Conservation (phyloP, 2,113 vertebrate species). For the Prionailurus bengalensis region DNA sequence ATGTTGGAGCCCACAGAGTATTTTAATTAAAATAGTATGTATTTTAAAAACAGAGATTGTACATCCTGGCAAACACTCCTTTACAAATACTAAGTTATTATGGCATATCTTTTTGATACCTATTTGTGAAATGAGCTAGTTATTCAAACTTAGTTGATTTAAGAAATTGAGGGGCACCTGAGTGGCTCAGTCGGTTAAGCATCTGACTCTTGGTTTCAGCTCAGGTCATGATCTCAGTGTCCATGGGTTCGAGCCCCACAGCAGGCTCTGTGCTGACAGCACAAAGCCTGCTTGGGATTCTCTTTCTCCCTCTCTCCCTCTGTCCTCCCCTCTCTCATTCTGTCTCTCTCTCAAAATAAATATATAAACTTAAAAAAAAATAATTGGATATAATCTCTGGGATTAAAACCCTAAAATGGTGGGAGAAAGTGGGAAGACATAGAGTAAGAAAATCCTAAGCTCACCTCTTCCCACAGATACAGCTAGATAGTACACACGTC, state of each 20-base stretch:
- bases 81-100: neutral
- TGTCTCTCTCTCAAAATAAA: too few species aligned
- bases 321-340: too few species aligned
- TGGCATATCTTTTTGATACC: neutral
- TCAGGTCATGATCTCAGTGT: too few species aligned
- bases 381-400: neutral
- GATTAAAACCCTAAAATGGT: constrained; percentile 15
- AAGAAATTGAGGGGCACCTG: neutral
- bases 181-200: too few species aligned
- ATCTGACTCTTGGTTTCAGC: too few species aligned
- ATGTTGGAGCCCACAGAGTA: neutral
- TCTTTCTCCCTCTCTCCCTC: too few species aligned
- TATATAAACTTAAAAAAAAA: neutral
- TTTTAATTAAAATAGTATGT: constrained; percentile 25
- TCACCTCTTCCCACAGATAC: neutral
- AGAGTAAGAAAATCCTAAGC: neutral
- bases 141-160: constrained; percentile 56
- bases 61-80: neutral
- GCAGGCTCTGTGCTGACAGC: too few species aligned
- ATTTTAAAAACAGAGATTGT: neutral
- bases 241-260: too few species aligned
- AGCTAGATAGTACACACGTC: neutral
- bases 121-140: constrained; percentile 11
- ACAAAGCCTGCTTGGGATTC: too few species aligned
- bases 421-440: neutral